These are phyloP conservation scores for Poecilia wingei DNA, from an alignment of 2,797 vertebrate genomes.

Conservation along the genomic window DNA sequence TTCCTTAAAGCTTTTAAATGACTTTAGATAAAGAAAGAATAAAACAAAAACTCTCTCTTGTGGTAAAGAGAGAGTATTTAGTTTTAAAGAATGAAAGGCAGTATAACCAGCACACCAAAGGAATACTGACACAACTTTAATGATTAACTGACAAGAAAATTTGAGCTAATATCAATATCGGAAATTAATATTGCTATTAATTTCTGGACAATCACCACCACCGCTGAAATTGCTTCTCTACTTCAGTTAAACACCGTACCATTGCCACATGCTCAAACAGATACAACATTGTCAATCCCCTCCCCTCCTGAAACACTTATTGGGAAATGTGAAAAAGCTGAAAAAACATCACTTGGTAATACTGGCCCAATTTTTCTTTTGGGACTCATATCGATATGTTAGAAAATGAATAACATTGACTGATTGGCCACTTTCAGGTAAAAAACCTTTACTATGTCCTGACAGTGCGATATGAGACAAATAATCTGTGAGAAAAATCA, in stretches of 20 bases:
- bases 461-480: no score
- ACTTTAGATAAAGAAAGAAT: background rate
- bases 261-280: background rate
- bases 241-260: background rate
- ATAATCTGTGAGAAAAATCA: no score
- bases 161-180: background rate
- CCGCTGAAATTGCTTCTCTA: background rate
- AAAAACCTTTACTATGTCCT: no score
- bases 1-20: background rate
- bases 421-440: no score
- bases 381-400: background rate
- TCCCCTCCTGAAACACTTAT: background rate
- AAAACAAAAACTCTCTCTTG: background rate
- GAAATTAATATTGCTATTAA: background rate
- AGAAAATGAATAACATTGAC: background rate
- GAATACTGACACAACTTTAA: background rate
- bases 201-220: background rate
- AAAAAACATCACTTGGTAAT: background rate
- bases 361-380: background rate
- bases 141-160: background rate
- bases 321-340: background rate
- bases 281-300: background rate
- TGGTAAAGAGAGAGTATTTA: background rate
- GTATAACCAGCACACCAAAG: background rate
- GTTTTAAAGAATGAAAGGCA: background rate